Evolutionary conservation across 2,113 vertebrate species (phyloP).

Genomic region (Zeus faber): DNA sequence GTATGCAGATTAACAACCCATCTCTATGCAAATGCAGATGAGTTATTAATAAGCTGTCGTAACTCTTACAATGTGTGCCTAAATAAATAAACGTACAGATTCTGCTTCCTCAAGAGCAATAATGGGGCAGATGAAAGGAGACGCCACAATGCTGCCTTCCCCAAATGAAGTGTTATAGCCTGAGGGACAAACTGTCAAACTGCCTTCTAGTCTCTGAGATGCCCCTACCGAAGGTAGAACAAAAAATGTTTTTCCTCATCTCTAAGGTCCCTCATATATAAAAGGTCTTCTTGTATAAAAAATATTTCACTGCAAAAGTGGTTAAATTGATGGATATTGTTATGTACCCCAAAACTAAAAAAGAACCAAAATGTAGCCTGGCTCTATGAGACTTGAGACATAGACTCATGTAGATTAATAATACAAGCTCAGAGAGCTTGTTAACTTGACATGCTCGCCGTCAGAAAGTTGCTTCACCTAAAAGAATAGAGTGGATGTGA

Average conservation of each 20-base stretch:
- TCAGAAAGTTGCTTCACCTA: not conserved
- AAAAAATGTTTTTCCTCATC: conserved; percentile 12
- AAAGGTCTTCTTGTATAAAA: conserved; percentile 3
- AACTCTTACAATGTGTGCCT: too few species aligned
- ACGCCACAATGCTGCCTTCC: too few species aligned
- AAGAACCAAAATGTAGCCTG: not conserved
- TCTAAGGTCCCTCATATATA: conserved; percentile 10
- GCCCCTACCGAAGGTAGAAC: conserved; percentile 13
- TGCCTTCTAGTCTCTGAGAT: conserved; percentile 1
- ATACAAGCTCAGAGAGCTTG: conserved; percentile 2
- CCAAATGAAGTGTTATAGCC: too few species aligned
- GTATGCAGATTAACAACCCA: too few species aligned
- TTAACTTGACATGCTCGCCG: not conserved
- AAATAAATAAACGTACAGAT: too few species aligned
- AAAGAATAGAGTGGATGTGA: not conserved
- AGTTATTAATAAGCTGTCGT: too few species aligned
- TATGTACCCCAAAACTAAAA: conserved; percentile 2
- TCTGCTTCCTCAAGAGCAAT: too few species aligned
- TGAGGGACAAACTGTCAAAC: too few species aligned
- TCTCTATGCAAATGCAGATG: too few species aligned
- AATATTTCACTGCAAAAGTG: not conserved
- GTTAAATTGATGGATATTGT: conserved; percentile 12
- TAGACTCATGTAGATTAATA: not conserved
- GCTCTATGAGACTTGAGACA: not conserved
- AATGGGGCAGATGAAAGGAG: too few species aligned